A percentile compares a stretch with the other conserved stretches of the same genome.
These are phyloP conservation scores for Neria commutata DNA, from an alignment of 2,888 invertebrate species.

Conservation along the genomic window DNA sequence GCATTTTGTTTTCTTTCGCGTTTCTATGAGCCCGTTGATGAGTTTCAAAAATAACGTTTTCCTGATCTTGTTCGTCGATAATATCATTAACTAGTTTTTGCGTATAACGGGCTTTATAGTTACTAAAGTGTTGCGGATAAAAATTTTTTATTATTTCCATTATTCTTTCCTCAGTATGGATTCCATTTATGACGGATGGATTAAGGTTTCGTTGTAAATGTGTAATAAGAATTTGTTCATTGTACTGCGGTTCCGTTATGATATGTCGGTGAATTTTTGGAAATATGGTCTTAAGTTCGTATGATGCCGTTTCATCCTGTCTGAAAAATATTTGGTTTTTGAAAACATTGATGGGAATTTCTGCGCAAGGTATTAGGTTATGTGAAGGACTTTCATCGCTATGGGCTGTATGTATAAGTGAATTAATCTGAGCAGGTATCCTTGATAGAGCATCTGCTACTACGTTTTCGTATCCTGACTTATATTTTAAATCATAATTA, in stretches of 20 bases:
- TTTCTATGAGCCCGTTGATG: conserved; percentile 19
- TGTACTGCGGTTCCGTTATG: conserved; percentile 9
- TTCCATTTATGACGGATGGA: conserved; percentile 16
- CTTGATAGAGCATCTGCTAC: conserved; percentile 36
- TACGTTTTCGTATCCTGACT: conserved; percentile 44
- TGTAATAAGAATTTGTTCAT: not conserved
- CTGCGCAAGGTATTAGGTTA: conserved; percentile 25
- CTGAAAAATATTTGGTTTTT: conserved; percentile 28
- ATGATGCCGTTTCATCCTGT: conserved; percentile 13
- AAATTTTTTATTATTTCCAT: conserved; percentile 19
- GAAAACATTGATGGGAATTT: conserved; percentile 29
- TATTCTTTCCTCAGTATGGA: conserved; percentile 15
- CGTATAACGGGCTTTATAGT: conserved; percentile 21
- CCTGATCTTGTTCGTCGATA: conserved; percentile 6
- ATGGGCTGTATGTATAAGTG: conserved; percentile 20
- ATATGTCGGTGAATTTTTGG: conserved; percentile 25
- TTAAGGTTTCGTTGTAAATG: conserved; percentile 9
- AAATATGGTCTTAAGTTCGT: conserved; percentile 24
- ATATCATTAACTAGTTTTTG: conserved; percentile 14
- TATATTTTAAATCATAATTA: conserved; percentile 45
- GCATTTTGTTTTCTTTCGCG: conserved; percentile 27
- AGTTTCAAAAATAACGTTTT: conserved; percentile 13
- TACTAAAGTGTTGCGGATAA: conserved; percentile 7
- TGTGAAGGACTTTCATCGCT: conserved; percentile 30
- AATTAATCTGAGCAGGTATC: conserved; percentile 19